Base-by-base conservation (phyloP, 2,888 invertebrate species). In the Hydropsyche betteni region DNA sequence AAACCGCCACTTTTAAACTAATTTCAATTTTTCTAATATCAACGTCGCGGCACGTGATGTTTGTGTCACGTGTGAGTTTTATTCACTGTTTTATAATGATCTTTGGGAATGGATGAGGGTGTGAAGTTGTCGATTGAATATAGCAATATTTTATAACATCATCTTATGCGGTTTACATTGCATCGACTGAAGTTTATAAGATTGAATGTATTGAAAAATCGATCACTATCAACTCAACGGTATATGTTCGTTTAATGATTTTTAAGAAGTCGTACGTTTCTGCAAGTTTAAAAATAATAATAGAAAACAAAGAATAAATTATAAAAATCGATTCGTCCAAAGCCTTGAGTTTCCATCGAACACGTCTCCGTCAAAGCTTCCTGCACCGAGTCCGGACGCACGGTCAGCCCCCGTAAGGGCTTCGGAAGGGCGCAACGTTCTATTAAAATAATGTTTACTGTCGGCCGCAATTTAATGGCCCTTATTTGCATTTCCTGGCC, bases 401-500 rank as follows among this genome's bases (percentile, higher is more conserved):
- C 24, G 24, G 24, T 44, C 44, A 44, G 10, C 10, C 44, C 44
- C 6, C 44, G 3, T 10, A 8, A 8, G 24, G 64, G 36, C 34
- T 36, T 24, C 24, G n/a, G 34, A 64, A 64, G 64, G 34, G 36
- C 34, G 64, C 33, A 7, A 8, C 58, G 58, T 24, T 16, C 51
- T 69, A 77, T 77, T 75, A 77, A 75, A 38, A 68, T 77, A 75
- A 75, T 77, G 77, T 77, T 77, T 75, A 61, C 72, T 61, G 71
- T 70, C 71, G 72, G 74, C 75, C 14, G 44, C 38, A 44, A 68
- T 75, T 76, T 78, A 76, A 73, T 76, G 76, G 76, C 74, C 74
- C 78, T 75, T 77, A 78, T 78, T 78, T 78, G 78, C 78, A 78
- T 78, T 78, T 74, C 64, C 58, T 69, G 75, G 52, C 74, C 76